Evolutionary conservation across 2,113 vertebrate genomes (phyloP), one percentile per base, ranked within the genome.

Genomic region (Dasypus novemcinctus): DNA sequence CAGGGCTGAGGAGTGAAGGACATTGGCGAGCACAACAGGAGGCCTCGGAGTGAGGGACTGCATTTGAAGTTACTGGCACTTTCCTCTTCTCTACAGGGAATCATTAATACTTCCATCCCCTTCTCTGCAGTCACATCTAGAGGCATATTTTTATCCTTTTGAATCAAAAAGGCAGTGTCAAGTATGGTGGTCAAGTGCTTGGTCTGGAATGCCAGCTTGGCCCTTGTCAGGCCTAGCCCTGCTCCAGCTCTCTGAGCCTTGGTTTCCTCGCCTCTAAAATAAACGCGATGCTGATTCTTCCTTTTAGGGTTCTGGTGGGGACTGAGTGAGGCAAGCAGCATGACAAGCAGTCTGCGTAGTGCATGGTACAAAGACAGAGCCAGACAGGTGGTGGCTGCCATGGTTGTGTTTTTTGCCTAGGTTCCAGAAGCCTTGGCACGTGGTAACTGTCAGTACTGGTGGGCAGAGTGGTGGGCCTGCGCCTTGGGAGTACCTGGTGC

Each of bases 21-120:
- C 57, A 2, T 31, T 2, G 14, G 76, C 0, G 27, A 49, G 41
- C 74, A 9, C 33, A 23, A 49, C 54, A 31, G 31, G 29, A 29
- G n/a, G 7, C 0, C 12, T 4, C 2, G 12, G 72, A 57, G 0
- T 1, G 0, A 4, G 33, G 91, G 43, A 20, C 66, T 21, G 52
- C 0, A 0, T 4, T 49, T 1, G 61, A 29, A 66, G 18, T 41
- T 18, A 83, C 15, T 13, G 38, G 68, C 10, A 7, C 8, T n/a
- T 20, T 8, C 27, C 52, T 38, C 5, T 27, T 2, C 11, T 1
- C 25, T 15, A 38, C 2, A 1, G 17, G 46, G 59, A 69, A 36
- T 1, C 1, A 8, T 41, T 2, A 43, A 3, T 66, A 49, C 36
- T 15, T 54, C n/a, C 15, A 1, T 21, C 12, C 31, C 57, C 43